Base-by-base conservation (phyloP, 2,888 invertebrate species). In the Lottia scabra region DNA sequence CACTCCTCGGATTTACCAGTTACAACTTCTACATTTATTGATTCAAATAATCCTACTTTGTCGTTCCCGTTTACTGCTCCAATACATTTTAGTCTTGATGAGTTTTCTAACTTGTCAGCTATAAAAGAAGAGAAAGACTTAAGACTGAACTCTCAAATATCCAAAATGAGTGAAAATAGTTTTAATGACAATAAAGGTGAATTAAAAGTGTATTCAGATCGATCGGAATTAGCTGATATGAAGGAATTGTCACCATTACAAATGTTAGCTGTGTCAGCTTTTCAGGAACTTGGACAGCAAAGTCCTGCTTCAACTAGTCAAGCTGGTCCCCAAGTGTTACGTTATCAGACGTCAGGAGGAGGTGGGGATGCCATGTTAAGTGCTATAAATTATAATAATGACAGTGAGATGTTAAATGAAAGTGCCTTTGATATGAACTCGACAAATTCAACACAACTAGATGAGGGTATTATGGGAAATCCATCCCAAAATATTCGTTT, bases 341-440 rank as follows among this genome's bases (percentile, higher is more conserved):
- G 85, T 44, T 88, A 81, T 67, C 84, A 84, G 65, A 77, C 85
- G 15, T 77, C 84, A 56, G 85, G 83, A 3, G 82, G 78, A 30
- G 80, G 84, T 16, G 85, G 88, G 15, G 89, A 90, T 76, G 86
- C 89, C 26, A 89, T 89, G 88, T 83, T 90, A 46, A 89, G 88
- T 86, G 89, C 88, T 69, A 85, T 89, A 48, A 88, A 85, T 79
- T 76, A 80, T 72, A 89, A 88, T 73, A 85, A 82, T 75, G 89
- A 89, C 67, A 84, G 83, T 71, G 89, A 89, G 63, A 86, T 88
- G 72, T 80, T 89, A 44, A 85, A 81, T 45, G 88, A 89, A 68
- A 84, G 86, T 65, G 84, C 84, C n/a, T 89, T 89, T 81, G 89
- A 89, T 78, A 85, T 85, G 12, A 75, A 75, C 64, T 68, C 44